A percentile compares a stretch with the other conserved stretches of the same genome.
Conservation (phyloP, 2,888 invertebrate species). For the Phlogophora meticulosa region DNA sequence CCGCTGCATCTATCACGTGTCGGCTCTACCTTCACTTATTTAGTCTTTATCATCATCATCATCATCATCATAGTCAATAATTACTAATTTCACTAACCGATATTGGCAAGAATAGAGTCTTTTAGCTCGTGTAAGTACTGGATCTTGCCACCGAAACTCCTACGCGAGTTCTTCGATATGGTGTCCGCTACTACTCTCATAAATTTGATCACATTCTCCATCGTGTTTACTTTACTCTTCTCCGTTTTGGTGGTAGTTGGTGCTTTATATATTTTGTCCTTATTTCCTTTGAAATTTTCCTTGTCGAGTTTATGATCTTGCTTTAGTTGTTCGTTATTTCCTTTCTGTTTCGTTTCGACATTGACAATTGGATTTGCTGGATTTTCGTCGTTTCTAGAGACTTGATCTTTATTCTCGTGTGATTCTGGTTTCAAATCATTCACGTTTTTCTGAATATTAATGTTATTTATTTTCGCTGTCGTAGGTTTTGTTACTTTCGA, state of each 20-base stretch:
- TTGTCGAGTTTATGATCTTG: slow-evolving; percentile 21
- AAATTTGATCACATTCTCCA: slow-evolving; percentile 79
- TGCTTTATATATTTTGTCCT: neutral
- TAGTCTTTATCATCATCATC: too few species aligned
- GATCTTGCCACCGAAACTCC: slow-evolving; percentile 90
- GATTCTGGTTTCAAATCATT: slow-evolving; percentile 27
- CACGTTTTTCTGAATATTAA: slow-evolving; percentile 2
- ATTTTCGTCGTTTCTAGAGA: slow-evolving; percentile 14
- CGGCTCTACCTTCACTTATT: too few species aligned
- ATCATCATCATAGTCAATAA: neutral
- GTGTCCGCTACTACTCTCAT: slow-evolving; percentile 83
- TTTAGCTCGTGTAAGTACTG: slow-evolving; percentile 91
- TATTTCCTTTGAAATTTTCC: slow-evolving; percentile 1
- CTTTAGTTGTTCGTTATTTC: slow-evolving; percentile 32
- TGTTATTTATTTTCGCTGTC: slow-evolving; percentile 2
- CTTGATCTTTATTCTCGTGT: slow-evolving; percentile 20
- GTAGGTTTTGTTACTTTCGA: slow-evolving; percentile 20
- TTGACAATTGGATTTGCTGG: slow-evolving; percentile 11
- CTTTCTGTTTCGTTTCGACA: slow-evolving; percentile 26
- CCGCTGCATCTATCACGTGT: too few species aligned
- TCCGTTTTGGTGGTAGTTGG: slow-evolving; percentile 10
- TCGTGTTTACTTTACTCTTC: slow-evolving; percentile 69
- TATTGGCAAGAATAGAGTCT: slow-evolving; percentile 91
- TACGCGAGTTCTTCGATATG: slow-evolving; percentile 81
- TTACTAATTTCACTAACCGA: slow-evolving; percentile 90